Evolutionary conservation across 2,888 invertebrate genomes (phyloP), one percentile per base, ranked within the genome.

Genomic region (Uropetala carovei): DNA sequence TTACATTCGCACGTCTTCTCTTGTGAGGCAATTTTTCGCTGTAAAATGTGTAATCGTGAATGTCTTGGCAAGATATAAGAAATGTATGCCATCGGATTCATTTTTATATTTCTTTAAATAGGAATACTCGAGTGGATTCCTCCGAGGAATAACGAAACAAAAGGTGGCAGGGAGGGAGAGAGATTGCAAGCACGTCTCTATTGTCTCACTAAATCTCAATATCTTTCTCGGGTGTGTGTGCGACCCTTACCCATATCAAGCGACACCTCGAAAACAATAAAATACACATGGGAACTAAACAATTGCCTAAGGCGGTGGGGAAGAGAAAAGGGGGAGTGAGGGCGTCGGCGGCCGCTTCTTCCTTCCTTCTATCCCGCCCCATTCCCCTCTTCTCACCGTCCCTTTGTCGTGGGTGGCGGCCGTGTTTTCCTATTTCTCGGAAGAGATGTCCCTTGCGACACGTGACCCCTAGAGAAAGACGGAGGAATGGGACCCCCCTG

Each of bases 401-500:
- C 86, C 60, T 89, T 60, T 89, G 64, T 89, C 89, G 89, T 89
- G 89, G 89, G 89, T 89, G 89, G 89, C 89, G 64, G 75, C 89
- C 30, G 89, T 89, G 43, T 43, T 43, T 89, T 89, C 89, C 89
- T 89, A 89, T 89, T 89, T 89, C 89, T 89, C n/a, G 89, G 89
- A 89, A 89, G 89, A 86, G 60, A 30, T 60, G 86, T 64, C 27
- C 64, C 89, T 64, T 43, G 59, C 30, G 89, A 89, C 89, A 30
- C 64, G 64, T 64, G 64, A 89, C 86, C 27, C 86, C 60, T 60
- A 86, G 30, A 85, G 60, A 86, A 86, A 89, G 89, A 64, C 27
- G 75, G 86, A 89, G 64, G 89, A 30, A 64, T 60, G 30, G 89
- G 89, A 89, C 89, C 89, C 64, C 89, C 89, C 89, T 60, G 86